Base-by-base conservation (phyloP, 2,888 invertebrate species). In the Ctena decussata region DNA sequence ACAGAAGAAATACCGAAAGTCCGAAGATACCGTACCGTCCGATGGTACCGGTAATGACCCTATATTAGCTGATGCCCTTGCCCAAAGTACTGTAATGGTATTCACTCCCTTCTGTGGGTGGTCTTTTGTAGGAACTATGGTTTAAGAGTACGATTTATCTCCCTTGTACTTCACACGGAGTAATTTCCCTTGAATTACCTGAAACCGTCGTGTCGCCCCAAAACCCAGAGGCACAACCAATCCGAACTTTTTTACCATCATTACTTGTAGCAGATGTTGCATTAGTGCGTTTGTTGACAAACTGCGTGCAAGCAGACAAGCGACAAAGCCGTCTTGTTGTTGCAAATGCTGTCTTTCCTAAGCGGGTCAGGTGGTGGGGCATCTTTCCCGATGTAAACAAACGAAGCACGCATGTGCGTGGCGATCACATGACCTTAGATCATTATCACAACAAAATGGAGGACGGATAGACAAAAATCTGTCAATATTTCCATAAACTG, bases 131-230 rank as follows among this genome's bases (percentile, higher is more conserved):
- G n/a, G n/a, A n/a, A n/a, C n/a, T n/a, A n/a, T n/a, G n/a, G n/a
- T n/a, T n/a, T n/a, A n/a, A n/a, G n/a, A n/a, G n/a, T n/a, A n/a
- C n/a, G n/a, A n/a, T n/a, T n/a, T n/a, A n/a, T n/a, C n/a, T n/a
- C n/a, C n/a, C n/a, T n/a, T n/a, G n/a, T n/a, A n/a, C n/a, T n/a
- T n/a, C n/a, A n/a, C n/a, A n/a, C n/a, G n/a, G n/a, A n/a, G n/a
- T n/a, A n/a, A n/a, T n/a, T 30, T 35, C 65, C 65, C 65, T 65
- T 65, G 32, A 85, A 76, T 65, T 86, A 96, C 96, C 96, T 87
- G 96, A 95, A 76, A 96, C 96, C 15, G 96, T 94, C 18, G 96
- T 96, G 92, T 96, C 96, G 41, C 96, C 96, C 96, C 96, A 96
- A 93, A 96, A 96, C 76, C 96, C 96, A 84, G 96, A 96, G 30